Conservation (phyloP, 1,140 invertebrate genomes). For the Conus betulinus region DNA sequence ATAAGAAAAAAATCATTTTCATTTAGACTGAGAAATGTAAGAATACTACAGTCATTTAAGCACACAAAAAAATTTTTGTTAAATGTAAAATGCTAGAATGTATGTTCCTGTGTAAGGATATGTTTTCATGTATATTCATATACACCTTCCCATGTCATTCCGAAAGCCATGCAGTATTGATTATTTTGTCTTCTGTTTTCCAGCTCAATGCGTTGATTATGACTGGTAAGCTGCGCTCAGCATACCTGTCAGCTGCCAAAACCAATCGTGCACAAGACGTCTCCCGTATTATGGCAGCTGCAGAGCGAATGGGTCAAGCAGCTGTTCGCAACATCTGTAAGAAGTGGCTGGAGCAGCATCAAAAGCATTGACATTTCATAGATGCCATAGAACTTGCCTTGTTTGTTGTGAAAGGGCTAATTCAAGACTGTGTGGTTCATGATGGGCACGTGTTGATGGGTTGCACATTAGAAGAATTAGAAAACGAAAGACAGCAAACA, state of each 20-base stretch:
- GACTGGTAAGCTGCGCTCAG: slow-evolving; percentile 88
- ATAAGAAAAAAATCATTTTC: too few relatives aligned
- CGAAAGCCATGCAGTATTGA: too few relatives aligned
- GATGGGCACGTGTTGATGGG: background rate
- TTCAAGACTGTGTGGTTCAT: background rate
- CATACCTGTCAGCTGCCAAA: slow-evolving; percentile 88
- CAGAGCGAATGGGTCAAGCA: slow-evolving; percentile 83
- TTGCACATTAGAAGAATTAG: too few relatives aligned
- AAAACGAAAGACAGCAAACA: too few relatives aligned
- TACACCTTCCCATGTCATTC: background rate
- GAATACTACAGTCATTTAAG: too few relatives aligned
- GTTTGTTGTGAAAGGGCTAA: background rate
- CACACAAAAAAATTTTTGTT: too few relatives aligned
- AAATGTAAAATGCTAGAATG: too few relatives aligned
- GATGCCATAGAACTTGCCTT: background rate
- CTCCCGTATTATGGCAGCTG: slow-evolving; percentile 84
- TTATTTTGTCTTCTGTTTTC: slow-evolving; percentile 52
- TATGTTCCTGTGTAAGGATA: too few relatives aligned
- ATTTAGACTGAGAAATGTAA: too few relatives aligned
- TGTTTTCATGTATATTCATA: too few relatives aligned
- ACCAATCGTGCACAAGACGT: slow-evolving; percentile 84
- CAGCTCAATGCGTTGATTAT: slow-evolving; percentile 89
- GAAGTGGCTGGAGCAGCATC: slow-evolving; percentile 70
- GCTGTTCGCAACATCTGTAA: slow-evolving; percentile 84
- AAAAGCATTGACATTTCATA: background rate